Percentiles rank a stretch among this genome's conserved stretches.
Conservation (phyloP, 2,797 vertebrate species). For the Pteropus rufus region DNA sequence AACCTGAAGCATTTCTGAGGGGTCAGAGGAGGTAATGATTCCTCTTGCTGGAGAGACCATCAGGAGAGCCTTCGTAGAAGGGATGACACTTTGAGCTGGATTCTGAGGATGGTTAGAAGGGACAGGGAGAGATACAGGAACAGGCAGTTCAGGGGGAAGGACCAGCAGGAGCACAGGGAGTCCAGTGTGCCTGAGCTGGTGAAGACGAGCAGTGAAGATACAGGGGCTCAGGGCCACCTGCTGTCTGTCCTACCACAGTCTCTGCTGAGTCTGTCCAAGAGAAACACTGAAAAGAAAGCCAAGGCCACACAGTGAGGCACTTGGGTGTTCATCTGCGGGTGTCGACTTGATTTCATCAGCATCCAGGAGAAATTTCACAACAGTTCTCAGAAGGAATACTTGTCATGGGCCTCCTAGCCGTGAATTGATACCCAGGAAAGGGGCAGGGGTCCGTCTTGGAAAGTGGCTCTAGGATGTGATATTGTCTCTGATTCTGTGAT, state of each 20-base stretch:
- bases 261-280: background rate
- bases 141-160: background rate
- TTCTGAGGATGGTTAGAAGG: background rate
- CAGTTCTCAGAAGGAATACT: background rate
- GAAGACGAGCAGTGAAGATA: background rate
- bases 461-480: background rate
- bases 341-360: background rate
- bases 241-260: background rate
- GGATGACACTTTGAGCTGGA: background rate
- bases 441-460: background rate
- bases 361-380: background rate
- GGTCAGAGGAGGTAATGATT: no score
- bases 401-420: background rate
- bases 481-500: background rate
- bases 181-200: background rate
- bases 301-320: rapidly evolving
- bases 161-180: background rate
- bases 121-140: background rate
- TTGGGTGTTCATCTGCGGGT: background rate
- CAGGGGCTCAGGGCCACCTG: background rate
- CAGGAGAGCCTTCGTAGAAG: background rate
- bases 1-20: background rate
- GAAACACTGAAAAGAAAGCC: background rate
- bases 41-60: background rate
- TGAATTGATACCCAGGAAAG: background rate